These are phyloP conservation scores for Pachyramphus minor DNA, from an alignment of 2,113 vertebrate species.

Conservation along the genomic window DNA sequence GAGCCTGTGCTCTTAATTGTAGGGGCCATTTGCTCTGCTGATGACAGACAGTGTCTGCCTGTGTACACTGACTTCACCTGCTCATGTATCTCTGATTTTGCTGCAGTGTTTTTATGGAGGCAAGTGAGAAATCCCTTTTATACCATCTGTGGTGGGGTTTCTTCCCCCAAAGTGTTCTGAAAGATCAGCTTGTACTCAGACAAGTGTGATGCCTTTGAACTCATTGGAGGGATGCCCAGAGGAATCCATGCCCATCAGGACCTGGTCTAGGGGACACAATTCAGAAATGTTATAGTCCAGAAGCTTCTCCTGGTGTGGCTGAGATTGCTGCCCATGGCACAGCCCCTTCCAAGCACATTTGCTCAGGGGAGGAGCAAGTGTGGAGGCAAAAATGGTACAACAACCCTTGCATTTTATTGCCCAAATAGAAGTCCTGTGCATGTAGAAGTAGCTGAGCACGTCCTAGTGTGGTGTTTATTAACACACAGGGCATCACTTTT, in stretches of 20 bases:
- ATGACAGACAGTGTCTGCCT: slow-evolving; percentile 21
- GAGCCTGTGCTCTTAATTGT: slow-evolving; percentile 14
- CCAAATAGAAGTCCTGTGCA: not conserved
- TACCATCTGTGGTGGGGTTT: not conserved
- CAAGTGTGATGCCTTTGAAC: not conserved
- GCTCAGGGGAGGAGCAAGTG: not conserved
- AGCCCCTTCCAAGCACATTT: not conserved
- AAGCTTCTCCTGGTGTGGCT: not conserved
- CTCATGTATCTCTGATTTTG: not conserved
- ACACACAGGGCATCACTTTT: not conserved
- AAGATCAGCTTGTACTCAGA: not conserved
- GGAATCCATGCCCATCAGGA: not conserved
- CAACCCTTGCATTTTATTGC: not conserved
- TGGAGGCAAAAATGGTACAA: accelerated
- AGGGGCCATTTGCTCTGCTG: slow-evolving; percentile 9
- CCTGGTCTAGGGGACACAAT: not conserved
- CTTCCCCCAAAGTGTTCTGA: not conserved
- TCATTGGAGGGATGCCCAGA: not conserved
- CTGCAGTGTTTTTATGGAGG: not conserved
- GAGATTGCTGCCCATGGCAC: not conserved
- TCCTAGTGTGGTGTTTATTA: not conserved
- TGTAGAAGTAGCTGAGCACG: accelerated
- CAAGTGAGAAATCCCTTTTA: not conserved
- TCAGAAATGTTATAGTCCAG: not conserved
- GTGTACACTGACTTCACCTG: not conserved